A percentile compares a stretch with the other conserved stretches of the same genome.
These are phyloP conservation scores for Polyergus mexicanus DNA, from an alignment of 1,140 invertebrate genomes.

Conservation along the genomic window DNA sequence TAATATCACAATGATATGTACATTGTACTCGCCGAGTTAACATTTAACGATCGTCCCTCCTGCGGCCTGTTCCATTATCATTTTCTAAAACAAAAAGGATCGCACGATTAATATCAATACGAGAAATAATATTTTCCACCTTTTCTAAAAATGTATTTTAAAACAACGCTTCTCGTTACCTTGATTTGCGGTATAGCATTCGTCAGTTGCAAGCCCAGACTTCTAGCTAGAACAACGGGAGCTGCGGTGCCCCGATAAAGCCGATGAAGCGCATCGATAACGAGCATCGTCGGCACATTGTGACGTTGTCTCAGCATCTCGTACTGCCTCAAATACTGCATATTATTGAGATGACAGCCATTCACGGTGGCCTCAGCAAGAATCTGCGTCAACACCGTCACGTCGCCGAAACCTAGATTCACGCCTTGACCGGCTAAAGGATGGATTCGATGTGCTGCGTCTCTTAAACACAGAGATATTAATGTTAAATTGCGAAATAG, in stretches of 20 bases:
- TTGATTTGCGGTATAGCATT: conserved; percentile 94
- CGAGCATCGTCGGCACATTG: conserved; percentile 95
- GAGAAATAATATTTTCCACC: neutral
- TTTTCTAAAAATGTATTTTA: conserved; percentile 8
- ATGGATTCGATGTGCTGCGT: conserved; percentile 98
- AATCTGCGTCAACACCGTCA: conserved; percentile 90
- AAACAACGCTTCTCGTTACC: conserved; percentile 82
- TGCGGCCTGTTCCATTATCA: conserved; percentile 33
- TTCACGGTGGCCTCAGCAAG: conserved; percentile 90
- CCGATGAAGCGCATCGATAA: conserved; percentile 95
- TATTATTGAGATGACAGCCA: conserved; percentile 89
- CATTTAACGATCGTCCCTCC: neutral
- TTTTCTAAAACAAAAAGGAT: conserved; percentile 23
- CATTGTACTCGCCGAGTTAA: neutral
- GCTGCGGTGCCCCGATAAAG: conserved; percentile 93
- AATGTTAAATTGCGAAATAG: neutral
- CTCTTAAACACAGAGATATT: conserved; percentile 86
- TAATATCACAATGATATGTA: conserved; percentile 15
- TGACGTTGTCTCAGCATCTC: conserved; percentile 94
- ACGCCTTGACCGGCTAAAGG: conserved; percentile 99
- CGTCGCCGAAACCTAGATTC: conserved; percentile 98
- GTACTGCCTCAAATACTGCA: conserved; percentile 92
- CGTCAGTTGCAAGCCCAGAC: conserved; percentile 94
- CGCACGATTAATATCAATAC: neutral
- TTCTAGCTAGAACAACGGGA: conserved; percentile 93